A percentile compares a stretch with the other conserved stretches of the same genome.
Evolutionary conservation across 2,888 invertebrate genomes (phyloP).

Genomic region (Drosophila nr. fundita): DNA sequence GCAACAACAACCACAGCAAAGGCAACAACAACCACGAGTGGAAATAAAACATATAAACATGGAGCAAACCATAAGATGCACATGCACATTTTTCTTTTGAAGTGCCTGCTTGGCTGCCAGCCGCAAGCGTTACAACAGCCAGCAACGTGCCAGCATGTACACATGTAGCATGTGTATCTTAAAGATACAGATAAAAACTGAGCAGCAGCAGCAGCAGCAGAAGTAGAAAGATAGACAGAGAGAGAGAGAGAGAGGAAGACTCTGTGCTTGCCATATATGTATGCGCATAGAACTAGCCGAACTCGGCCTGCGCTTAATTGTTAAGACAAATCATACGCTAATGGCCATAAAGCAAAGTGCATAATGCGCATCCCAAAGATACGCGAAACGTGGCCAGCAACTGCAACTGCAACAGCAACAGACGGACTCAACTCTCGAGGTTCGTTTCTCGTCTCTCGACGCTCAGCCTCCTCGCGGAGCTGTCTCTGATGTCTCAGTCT

Average conservation of each 20-base stretch:
- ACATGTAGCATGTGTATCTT: slow-evolving; percentile 53
- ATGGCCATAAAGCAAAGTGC: slow-evolving; percentile 75
- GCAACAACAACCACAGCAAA: slow-evolving; percentile 3
- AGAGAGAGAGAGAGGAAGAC: not conserved
- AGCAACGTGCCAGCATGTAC: slow-evolving; percentile 16
- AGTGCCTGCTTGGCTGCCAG: slow-evolving; percentile 59
- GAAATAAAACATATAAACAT: slow-evolving; percentile 69
- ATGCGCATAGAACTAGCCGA: slow-evolving; percentile 17
- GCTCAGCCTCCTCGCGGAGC: not conserved
- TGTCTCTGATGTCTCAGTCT: slow-evolving; percentile 7
- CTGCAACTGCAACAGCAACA: not conserved
- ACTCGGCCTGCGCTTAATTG: slow-evolving; percentile 68
- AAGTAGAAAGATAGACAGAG: not conserved
- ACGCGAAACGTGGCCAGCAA: slow-evolving; percentile 53
- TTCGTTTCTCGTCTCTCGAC: slow-evolving; percentile 6
- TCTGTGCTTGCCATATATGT: slow-evolving; percentile 2
- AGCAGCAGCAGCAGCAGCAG: not conserved
- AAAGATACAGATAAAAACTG: slow-evolving; percentile 57
- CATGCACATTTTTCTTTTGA: slow-evolving; percentile 72
- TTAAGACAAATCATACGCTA: slow-evolving; percentile 82
- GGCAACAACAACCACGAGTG: slow-evolving; percentile 36
- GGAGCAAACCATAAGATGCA: slow-evolving; percentile 46
- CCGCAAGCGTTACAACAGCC: slow-evolving; percentile 51
- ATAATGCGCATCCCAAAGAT: slow-evolving; percentile 51
- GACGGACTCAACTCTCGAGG: slow-evolving; percentile 21